phyloP scores from a whole-genome alignment of 2,113 vertebrate genomes.

The Calcarius ornatus region DNA sequence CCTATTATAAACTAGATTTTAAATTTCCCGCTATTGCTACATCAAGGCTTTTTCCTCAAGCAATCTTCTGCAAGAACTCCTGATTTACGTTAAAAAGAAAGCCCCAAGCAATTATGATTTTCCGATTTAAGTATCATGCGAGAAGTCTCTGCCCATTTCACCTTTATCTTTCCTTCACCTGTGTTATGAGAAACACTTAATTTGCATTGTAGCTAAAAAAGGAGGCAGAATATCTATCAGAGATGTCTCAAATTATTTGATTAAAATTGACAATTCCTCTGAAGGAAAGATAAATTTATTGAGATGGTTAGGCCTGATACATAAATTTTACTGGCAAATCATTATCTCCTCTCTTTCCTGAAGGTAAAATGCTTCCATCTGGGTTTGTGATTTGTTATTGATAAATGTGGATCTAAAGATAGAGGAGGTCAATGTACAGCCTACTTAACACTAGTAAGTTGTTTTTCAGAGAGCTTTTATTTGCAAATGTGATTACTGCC shows the following conservation, averaged over 20 bases:
- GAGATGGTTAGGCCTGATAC: not conserved
- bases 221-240: not conserved
- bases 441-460: not conserved
- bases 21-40: not conserved
- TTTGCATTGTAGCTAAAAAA: not conserved
- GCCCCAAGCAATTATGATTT: not conserved
- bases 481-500: not conserved
- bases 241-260: not conserved
- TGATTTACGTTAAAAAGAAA: not conserved
- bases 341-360: not conserved
- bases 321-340: not conserved
- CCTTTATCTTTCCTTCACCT: not conserved
- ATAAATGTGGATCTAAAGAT: not conserved
- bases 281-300: not conserved
- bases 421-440: not conserved
- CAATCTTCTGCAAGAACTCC: not conserved
- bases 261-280: not conserved
- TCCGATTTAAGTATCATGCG: not conserved
- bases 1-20: not conserved
- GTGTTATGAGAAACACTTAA: not conserved
- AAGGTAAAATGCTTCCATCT: not conserved
- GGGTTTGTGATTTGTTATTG: not conserved
- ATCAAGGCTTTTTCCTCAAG: not conserved
- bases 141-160: not conserved
- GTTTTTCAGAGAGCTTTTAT: not conserved